phyloP scores from a whole-genome alignment of 2,888 invertebrate genomes.

The Malthinus seriepunctatus region DNA sequence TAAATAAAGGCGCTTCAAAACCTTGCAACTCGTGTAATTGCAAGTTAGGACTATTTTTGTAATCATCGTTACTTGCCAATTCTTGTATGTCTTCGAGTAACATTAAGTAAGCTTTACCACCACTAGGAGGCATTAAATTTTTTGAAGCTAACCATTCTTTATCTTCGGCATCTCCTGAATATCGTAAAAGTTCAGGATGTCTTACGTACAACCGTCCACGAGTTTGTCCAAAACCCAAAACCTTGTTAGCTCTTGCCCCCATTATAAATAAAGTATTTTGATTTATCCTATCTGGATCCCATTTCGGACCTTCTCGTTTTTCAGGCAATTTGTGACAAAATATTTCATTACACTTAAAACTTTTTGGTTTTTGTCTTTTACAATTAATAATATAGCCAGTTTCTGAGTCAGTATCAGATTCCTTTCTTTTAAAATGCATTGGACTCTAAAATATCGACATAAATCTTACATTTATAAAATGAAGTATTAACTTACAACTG shows the following conservation, averaged over 20 bases:
- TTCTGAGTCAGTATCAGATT: conserved; percentile 69
- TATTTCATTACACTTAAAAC: conserved; percentile 52
- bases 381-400: conserved; percentile 53
- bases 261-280: conserved; percentile 77
- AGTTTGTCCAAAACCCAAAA: conserved; percentile 74
- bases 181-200: conserved; percentile 71
- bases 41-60: conserved; percentile 66
- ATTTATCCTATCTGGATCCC: conserved; percentile 74
- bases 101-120: conserved; percentile 79
- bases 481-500: conserved; percentile 32
- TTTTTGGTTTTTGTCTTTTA: conserved; percentile 45
- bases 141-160: conserved; percentile 80
- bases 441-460: conserved; percentile 55
- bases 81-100: conserved; percentile 78
- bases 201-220: conserved; percentile 75
- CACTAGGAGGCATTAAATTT: conserved; percentile 75
- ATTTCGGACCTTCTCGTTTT: conserved; percentile 65
- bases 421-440: conserved; percentile 64
- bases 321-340: conserved; percentile 57
- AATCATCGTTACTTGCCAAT: conserved; percentile 73
- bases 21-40: conserved; percentile 72
- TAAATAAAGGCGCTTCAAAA: conserved; percentile 75
- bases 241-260: conserved; percentile 76
- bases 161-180: conserved; percentile 79
- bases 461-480: conserved; percentile 43